Conservation (phyloP, 2,888 invertebrate species). For the Digitonthophagus gazella region DNA sequence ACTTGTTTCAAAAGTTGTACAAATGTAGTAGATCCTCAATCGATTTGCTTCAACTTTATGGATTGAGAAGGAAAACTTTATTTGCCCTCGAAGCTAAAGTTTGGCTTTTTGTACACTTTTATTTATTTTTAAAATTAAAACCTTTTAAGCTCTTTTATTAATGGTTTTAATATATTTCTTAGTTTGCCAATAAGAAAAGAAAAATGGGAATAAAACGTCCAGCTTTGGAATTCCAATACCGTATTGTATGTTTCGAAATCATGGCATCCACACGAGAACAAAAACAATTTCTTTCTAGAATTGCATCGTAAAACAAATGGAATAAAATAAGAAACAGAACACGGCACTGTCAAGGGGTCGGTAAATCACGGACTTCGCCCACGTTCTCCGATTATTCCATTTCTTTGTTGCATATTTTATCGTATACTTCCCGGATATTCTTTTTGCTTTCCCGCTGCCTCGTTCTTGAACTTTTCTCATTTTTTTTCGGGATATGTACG, state of each 20-base stretch:
- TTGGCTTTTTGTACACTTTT: too few relatives aligned
- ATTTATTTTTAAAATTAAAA: too few relatives aligned
- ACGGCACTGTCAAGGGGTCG: neutral
- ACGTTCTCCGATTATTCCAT: neutral
- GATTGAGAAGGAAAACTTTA: too few relatives aligned
- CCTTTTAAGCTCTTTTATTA: too few relatives aligned
- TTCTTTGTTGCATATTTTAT: constrained; percentile 10
- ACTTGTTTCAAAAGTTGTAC: too few relatives aligned
- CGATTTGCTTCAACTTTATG: too few relatives aligned
- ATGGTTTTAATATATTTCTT: neutral
- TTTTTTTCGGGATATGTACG: neutral
- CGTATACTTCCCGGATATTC: neutral
- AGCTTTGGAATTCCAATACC: neutral
- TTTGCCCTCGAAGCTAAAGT: too few relatives aligned
- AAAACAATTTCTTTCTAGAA: neutral
- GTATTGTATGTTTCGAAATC: neutral
- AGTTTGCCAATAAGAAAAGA: neutral
- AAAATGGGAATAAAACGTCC: neutral
- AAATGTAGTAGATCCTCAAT: too few relatives aligned
- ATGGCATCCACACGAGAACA: neutral
- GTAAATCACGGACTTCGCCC: neutral
- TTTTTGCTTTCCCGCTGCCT: neutral
- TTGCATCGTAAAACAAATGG: neutral
- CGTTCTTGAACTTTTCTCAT: neutral
- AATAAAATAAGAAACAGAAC: neutral